Base-by-base conservation (phyloP, 2,113 vertebrate genomes). In the Vulpes ferrilata region DNA sequence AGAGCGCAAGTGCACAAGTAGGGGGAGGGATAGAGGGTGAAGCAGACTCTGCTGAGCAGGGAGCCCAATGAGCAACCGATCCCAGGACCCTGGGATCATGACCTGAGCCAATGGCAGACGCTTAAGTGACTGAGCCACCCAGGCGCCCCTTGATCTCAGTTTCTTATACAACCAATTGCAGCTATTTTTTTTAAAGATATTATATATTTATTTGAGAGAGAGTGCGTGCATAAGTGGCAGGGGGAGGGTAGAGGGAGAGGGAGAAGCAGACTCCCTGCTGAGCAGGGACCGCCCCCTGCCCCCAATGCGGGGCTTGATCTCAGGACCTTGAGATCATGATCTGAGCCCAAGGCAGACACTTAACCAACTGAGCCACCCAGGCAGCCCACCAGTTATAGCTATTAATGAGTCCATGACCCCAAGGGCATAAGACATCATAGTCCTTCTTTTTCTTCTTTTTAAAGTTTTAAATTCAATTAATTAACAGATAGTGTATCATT, bases 361-460 rank as follows among this genome's bases (percentile, higher is more conserved):
- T 69, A 69, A n/a, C 32, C n/a, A 16, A 69, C 32, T 69, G 65
- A 69, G 65, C 65, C 65, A 69, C 32, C 16, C 65, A 69, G 65
- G 7, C 3, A 7, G 32, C 16, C 16, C 65, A 62, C 27, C 62
- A 51, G 30, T 32, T 69, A 20, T 30, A 93, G 25, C 55, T 62
- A 22, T 85, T 80, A 64, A 64, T 30, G 48, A 59, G 15, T 71
- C 9, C 19, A 38, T 48, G 92, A 71, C 20, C 74, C 2, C 9
- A 78, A 71, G 32, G 32, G 17, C 69, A 1, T 91, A 90, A 35
- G 16, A 55, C 2, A 32, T n/a, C 38, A 16, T 23, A 85, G 43
- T 94, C 53, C 19, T 90, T 83, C 23, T 69, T 96, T 71, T 88
- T 83, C 23, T 69, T 94, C 64, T 88, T 60, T 60, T n/a, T 17